These are phyloP conservation scores for Eucera pruinosa DNA, from an alignment of 2,888 invertebrate genomes.

Conservation along the genomic window DNA sequence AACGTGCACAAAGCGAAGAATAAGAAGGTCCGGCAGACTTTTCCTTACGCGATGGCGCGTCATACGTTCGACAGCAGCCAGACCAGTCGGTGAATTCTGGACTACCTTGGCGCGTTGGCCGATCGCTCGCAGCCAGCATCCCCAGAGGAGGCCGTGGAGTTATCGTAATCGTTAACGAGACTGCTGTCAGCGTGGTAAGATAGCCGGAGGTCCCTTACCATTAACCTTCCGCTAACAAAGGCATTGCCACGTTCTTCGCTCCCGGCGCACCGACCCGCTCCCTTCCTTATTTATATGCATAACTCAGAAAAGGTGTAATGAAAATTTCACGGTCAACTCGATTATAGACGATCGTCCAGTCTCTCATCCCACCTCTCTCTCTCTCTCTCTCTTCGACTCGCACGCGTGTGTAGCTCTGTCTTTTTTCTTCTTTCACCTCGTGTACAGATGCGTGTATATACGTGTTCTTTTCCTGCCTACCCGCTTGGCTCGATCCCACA, in stretches of 20 bases:
- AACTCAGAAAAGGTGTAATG: conserved; percentile 82
- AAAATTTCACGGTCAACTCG: conserved; percentile 80
- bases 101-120: conserved; percentile 56
- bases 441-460: no score
- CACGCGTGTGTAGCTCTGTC: conserved; percentile 18
- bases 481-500: no score
- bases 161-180: conserved; percentile 81
- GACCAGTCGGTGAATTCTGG: conserved; percentile 58
- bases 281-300: conserved; percentile 83
- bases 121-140: conserved; percentile 59
- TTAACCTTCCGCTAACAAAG: conserved; percentile 82
- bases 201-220: conserved; percentile 78
- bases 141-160: conserved; percentile 71
- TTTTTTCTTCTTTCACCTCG: conserved; percentile 6
- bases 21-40: neutral
- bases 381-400: conserved; percentile 7
- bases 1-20: neutral
- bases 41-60: conserved; percentile 31
- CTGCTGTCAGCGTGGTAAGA: conserved; percentile 80
- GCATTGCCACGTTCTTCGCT: conserved; percentile 80
- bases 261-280: conserved; percentile 70
- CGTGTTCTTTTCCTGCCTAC: no score
- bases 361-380: conserved; percentile 24
- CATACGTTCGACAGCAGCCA: conserved; percentile 32
- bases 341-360: conserved; percentile 70